Evolutionary conservation across 2,113 vertebrate species (phyloP), one percentile per base, ranked within the genome.

Genomic region (Oostethus manadensis): DNA sequence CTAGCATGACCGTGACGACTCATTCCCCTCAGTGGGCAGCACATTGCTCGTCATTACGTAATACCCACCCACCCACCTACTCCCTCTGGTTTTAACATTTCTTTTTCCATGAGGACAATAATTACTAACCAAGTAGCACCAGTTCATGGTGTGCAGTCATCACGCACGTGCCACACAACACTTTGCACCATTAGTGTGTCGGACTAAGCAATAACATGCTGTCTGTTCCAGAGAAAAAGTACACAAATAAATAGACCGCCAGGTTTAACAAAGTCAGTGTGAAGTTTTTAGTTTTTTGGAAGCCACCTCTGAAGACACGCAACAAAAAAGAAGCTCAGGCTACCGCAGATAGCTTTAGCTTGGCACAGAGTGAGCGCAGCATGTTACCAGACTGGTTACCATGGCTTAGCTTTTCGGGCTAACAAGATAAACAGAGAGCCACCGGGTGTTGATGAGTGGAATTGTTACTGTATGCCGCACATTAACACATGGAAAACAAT

Each of bases 351-450:
- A 56, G 56, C 49, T 72, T 63, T 79, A 71, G 71, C 71, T 73
- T 40, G 1, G 56, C 46, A 48, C 42, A 18, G 13, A 64, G 56
- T 1, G 18, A 46, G 42, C 70, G 22, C 79, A 66, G 70, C 63
- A 1, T 61, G 70, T 55, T 38, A 20, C 23, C 63, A 26, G 70
- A 59, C 51, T 75, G 70, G 68, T 74, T 54, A 66, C 64, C 61
- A 42, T 23, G 17, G 49, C 55, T 23, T 21, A 20, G 35, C 6
- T n/a, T 33, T 62, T 68, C 47, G 38, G 68, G 57, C 68, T 64
- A 64, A 63, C 22, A 61, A 22, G 40, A 72, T 77, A 46, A 77
- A 80, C 62, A 77, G 48, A 48, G 45, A 66, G 48, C 49, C 53
- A 22, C 48, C n/a, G 4, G 21, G 56, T 65, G 57, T 54, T 56